phyloP scores from a whole-genome alignment of 1,140 invertebrate genomes.

The Idris sp. region DNA sequence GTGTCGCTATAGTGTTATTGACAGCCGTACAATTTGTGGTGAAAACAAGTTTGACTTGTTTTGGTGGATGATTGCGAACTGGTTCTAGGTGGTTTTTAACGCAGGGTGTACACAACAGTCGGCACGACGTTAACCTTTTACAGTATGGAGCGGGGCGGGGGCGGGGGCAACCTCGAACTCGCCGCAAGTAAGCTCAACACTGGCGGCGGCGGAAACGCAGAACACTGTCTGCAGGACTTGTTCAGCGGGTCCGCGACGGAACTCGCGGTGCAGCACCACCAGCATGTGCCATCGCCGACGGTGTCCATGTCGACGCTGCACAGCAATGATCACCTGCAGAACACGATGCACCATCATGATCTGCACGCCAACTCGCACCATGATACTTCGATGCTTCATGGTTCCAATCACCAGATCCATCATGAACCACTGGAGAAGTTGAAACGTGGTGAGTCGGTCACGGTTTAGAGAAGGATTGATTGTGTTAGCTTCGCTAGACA shows the following conservation, averaged over 20 bases:
- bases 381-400: constrained; percentile 78
- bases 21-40: no score
- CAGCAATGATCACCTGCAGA: constrained; percentile 74
- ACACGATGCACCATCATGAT: constrained; percentile 80
- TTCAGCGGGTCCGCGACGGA: constrained; percentile 77
- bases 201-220: constrained; percentile 81
- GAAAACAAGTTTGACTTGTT: no score
- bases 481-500: no score
- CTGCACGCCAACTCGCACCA: constrained; percentile 80
- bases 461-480: no score
- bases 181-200: constrained; percentile 80
- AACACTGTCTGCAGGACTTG: constrained; percentile 85
- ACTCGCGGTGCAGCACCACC: constrained; percentile 79
- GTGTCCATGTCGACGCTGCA: constrained; percentile 82
- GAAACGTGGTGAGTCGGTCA: constrained; percentile 85
- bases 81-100: no score
- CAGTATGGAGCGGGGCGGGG: constrained; percentile 76
- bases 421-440: constrained; percentile 89
- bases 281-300: constrained; percentile 82
- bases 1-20: no score
- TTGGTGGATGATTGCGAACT: no score
- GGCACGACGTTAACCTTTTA: constrained; percentile 78
- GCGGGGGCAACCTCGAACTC: constrained; percentile 78
- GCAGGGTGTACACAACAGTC: constrained; percentile 60
- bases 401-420: constrained; percentile 78